Conservation (phyloP, 2,797 vertebrate genomes). For the Enteromius mattozi region DNA sequence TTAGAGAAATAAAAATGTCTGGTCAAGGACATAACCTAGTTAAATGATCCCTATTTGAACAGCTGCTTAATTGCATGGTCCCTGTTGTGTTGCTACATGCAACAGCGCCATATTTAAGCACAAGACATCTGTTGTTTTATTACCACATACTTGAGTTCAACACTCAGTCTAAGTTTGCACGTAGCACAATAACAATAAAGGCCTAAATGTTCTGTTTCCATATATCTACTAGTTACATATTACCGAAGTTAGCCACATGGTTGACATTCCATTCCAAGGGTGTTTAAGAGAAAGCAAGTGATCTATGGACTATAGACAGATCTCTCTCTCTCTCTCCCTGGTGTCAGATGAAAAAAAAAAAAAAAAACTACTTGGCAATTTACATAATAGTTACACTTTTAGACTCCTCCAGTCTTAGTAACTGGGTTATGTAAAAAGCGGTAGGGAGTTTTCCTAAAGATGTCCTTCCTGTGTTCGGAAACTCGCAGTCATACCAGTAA, state of each 20-base stretch:
- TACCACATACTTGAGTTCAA: conserved; percentile 5
- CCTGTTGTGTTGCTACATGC: conserved; percentile 36
- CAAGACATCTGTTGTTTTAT: conserved; percentile 47
- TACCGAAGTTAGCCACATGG: conserved; percentile 35
- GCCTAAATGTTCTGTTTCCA: conserved; percentile 14
- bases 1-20: neutral
- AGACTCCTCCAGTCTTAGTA: conserved; percentile 5
- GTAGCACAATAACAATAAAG: conserved; percentile 19
- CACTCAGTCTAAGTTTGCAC: conserved; percentile 16
- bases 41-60: conserved; percentile 43
- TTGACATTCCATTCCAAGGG: conserved; percentile 34
- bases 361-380: conserved; percentile 12
- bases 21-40: conserved; percentile 42
- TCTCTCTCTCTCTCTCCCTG: conserved; percentile 1
- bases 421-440: conserved; percentile 31
- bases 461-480: conserved; percentile 32
- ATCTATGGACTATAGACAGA: conserved; percentile 28
- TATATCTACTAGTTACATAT: conserved; percentile 44
- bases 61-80: conserved; percentile 41
- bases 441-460: neutral
- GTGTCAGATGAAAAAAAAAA: conserved; percentile 25
- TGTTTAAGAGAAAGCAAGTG: conserved; percentile 28
- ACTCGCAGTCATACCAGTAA: neutral
- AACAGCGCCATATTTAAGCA: conserved; percentile 40
- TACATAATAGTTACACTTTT: conserved; percentile 37